Base-by-base conservation (phyloP, 2,888 invertebrate genomes). In the Acronicta alni region DNA sequence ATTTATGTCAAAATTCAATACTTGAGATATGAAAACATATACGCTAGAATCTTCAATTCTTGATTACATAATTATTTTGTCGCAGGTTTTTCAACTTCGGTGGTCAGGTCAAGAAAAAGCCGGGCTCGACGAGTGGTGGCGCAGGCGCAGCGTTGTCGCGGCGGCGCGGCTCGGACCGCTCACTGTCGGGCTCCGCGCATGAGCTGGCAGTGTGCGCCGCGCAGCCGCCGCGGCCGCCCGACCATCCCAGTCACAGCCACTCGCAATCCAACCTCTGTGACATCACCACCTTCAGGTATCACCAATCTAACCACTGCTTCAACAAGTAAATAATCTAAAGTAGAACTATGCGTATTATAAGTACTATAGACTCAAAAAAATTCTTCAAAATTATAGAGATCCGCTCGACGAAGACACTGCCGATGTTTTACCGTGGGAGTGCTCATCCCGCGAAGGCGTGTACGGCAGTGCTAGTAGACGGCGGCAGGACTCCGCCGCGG, bases 11-110 rank as follows among this genome's bases (percentile, higher is more conserved):
- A n/a, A n/a, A n/a, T n/a, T n/a, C n/a, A n/a, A n/a, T n/a, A n/a
- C n/a, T n/a, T n/a, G n/a, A n/a, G n/a, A n/a, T n/a, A n/a, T n/a
- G n/a, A n/a, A n/a, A n/a, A n/a, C n/a, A n/a, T n/a, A n/a, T n/a
- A n/a, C n/a, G n/a, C n/a, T n/a, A n/a, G n/a, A n/a, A n/a, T n/a
- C n/a, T n/a, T 5, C 23, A 23, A 23, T 7, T 1, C 26, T 26
- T 1, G 9, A 26, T 1, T 26, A 26, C 26, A 26, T 30, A 12
- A 30, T 30, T n/a, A 30, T 12, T 30, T 16, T 10, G 53, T 38
- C 12, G 1, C 61, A 98, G 98, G 82, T 98, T 99, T 93, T 98
- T 99, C 91, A 97, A 96, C 80, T 99, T 99, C 89, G 97, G 97
- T 88, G 97, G 97, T 20, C 97, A 97, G 79, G 97, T 97, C 57